phyloP scores from a whole-genome alignment of 2,888 invertebrate species.

The Folsomia candida region DNA sequence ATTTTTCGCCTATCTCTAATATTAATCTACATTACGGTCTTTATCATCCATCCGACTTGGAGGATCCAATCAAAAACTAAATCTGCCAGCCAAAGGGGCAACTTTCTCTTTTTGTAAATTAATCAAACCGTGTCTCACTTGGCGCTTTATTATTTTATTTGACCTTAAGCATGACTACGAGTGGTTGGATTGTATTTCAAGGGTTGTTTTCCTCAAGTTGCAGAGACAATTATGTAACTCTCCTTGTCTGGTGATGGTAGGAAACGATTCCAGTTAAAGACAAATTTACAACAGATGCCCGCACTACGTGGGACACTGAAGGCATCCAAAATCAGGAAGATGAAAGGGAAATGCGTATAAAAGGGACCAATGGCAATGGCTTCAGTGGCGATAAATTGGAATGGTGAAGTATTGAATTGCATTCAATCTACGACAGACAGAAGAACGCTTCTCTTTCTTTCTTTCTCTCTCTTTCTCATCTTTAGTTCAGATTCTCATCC shows the following conservation, averaged over 20 bases:
- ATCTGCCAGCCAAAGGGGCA: neutral
- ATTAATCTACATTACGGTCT: neutral
- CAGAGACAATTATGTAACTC: too few species aligned
- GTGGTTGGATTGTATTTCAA: neutral
- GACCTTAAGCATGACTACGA: neutral
- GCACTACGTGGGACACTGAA: neutral
- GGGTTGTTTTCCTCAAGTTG: neutral
- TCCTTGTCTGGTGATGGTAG: too few species aligned
- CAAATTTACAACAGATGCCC: neutral
- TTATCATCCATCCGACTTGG: neutral
- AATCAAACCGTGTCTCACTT: neutral
- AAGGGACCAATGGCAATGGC: neutral
- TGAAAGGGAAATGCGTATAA: neutral
- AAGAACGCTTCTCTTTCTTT: neutral
- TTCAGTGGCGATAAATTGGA: neutral
- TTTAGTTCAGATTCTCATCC: neutral
- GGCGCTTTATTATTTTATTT: neutral
- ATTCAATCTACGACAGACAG: neutral
- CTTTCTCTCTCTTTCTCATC: neutral
- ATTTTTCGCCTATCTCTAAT: neutral
- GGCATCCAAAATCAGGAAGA: neutral
- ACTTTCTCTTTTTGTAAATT: slow-evolving; percentile 1
- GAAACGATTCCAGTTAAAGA: slow-evolving; percentile 5
- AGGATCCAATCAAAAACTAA: neutral
- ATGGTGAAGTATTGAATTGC: neutral